phyloP scores from a whole-genome alignment of 2,888 invertebrate species.

The Cryptus viduatorius region DNA sequence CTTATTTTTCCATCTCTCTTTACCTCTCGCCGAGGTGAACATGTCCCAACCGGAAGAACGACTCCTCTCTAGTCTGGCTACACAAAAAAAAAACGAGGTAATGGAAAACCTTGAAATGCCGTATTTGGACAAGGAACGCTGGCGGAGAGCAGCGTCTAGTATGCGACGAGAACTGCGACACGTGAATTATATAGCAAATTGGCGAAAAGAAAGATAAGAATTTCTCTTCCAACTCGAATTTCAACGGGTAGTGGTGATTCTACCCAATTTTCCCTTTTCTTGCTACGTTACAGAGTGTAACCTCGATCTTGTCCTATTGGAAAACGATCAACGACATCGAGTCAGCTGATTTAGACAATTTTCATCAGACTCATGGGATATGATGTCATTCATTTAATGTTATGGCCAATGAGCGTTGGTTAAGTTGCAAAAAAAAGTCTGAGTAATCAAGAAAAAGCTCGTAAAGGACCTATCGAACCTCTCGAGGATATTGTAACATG shows the following conservation, averaged over 20 bases:
- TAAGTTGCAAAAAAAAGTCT: background rate
- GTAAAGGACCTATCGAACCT: background rate
- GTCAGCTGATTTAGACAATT: conserved; percentile 13
- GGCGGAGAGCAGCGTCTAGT: conserved; percentile 39
- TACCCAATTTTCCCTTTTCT: conserved; percentile 46
- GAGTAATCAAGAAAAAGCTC: background rate
- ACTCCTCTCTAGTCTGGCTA: conserved; percentile 40
- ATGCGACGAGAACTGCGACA: conserved; percentile 49
- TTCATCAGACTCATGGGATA: background rate
- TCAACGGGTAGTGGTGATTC: conserved; percentile 28
- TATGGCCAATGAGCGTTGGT: background rate
- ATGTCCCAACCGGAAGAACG: conserved; percentile 64
- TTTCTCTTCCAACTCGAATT: conserved; percentile 54
- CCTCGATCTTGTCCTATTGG: conserved; percentile 18
- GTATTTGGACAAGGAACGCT: conserved; percentile 66
- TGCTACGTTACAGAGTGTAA: conserved; percentile 4
- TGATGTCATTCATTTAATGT: conserved; percentile 3
- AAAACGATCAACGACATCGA: conserved; percentile 35
- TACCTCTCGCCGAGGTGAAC: conserved; percentile 53
- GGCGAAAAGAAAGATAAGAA: conserved; percentile 21
- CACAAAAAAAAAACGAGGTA: conserved; percentile 28
- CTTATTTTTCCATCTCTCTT: conserved; percentile 47
- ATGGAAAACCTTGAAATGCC: conserved; percentile 67
- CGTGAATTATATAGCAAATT: conserved; percentile 22
- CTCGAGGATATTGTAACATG: too few relatives aligned